Base-by-base conservation (phyloP, 1,140 invertebrate species). In the Luehdorfia chinensis region DNA sequence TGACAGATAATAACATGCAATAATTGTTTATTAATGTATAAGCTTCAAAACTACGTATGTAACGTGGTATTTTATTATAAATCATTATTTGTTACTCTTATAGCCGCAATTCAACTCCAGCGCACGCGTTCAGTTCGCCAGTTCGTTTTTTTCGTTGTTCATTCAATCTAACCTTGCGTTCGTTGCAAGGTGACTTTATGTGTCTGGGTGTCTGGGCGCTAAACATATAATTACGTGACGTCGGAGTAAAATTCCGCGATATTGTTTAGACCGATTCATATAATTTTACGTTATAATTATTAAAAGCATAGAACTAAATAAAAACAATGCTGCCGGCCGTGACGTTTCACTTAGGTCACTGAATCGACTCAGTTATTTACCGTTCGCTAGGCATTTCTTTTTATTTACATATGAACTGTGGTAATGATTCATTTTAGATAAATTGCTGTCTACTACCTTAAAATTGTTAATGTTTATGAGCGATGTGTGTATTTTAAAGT, bases 161-260 rank as follows among this genome's bases (percentile, higher is more conserved):
- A 77, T 78, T 78, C 65, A 78, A 74, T 59, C 52, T 77, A 80
- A 85, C 81, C 81, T 84, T 85, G 78, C 59, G 33, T 71, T 62
- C 64, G 68, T 44, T 59, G 66, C 78, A 85, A 85, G 79, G 81
- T 85, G 81, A 85, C 81, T 84, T 81, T 77, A 81, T 64, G 72
- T 73, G 76, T 72, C 75, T 80, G 77, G 66, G 63, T 69, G 75
- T 79, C 75, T 81, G 78, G 69, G 60, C 75, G 77, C 65, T 75
- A 78, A 79, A 76, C 74, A 66, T 83, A 65, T 81, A 81, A 85
- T 83, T 81, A 83, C 69, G 66, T 73, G 75, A 80, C 68, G 75
- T 69, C 71, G 66, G 55, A 65, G 55, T 72, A 63, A 71, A 62
- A 70, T 70, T 74, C 67, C 68, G 63, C 60, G 56, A 77, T 75